A percentile compares a stretch with the other conserved stretches of the same genome.
These are phyloP conservation scores for Bos javanicus DNA, from an alignment of 2,113 vertebrate species.

Conservation along the genomic window DNA sequence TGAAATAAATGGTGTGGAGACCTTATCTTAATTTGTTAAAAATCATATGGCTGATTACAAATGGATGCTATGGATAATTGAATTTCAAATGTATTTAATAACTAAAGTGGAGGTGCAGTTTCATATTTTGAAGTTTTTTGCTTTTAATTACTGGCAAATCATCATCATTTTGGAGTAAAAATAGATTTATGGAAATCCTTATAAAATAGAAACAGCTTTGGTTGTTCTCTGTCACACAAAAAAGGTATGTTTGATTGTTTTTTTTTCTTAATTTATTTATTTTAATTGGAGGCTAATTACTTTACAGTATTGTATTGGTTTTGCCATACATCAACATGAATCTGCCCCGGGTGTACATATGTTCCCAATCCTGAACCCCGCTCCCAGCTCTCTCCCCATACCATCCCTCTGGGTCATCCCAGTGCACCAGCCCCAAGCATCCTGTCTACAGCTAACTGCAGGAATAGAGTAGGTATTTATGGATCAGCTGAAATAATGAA, in stretches of 20 bases:
- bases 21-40: constrained; percentile 31
- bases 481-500: background rate
- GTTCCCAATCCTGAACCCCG: too few species aligned
- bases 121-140: constrained; percentile 26
- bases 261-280: too few species aligned
- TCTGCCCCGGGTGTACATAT: too few species aligned
- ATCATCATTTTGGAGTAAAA: constrained; percentile 21
- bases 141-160: constrained; percentile 24
- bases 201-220: background rate
- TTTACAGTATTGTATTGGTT: too few species aligned
- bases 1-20: background rate
- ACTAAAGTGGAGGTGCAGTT: background rate
- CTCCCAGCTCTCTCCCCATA: too few species aligned
- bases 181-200: constrained; percentile 10
- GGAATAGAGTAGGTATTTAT: background rate
- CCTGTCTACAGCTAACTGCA: background rate
- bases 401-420: too few species aligned
- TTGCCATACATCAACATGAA: too few species aligned
- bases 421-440: too few species aligned
- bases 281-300: too few species aligned
- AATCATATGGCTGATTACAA: constrained; percentile 34
- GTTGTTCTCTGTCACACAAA: background rate
- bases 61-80: constrained; percentile 22
- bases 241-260: background rate
- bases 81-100: constrained; percentile 28